Evolutionary conservation across 2,888 invertebrate species (phyloP), one percentile per base, ranked within the genome.

Genomic region (Lobophora halterata): DNA sequence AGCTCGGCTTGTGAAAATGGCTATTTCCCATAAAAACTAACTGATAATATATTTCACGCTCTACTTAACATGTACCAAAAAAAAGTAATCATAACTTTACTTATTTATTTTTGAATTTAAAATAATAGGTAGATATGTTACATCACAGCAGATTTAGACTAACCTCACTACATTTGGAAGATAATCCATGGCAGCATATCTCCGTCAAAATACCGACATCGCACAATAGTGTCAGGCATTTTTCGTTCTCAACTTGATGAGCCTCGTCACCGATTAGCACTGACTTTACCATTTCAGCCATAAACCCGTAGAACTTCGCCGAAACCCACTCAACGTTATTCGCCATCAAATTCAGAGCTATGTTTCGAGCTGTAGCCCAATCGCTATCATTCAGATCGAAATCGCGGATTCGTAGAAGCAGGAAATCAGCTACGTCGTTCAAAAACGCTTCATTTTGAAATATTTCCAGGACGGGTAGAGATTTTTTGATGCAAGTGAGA

Each of bases 161-260:
- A 35, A 79, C 86, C 71, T 77, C 73, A 55, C 68, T 65, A 4
- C 51, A 53, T 12, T 60, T 61, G 0, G 86, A 88, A 5, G 79
- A 83, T 5, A 91, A 58, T 24, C 93, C 93, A 61, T 91, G 90
- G 50, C 89, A 89, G 43, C 91, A 88, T 17, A 93, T 90, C 77
- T 93, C 92, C 1, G 86, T 89, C 30, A 93, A 60, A 29, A 93
- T 71, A 23, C 81, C 81, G 7, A 90, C 78, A 46, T 90, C 88
- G 39, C 90, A 79, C 20, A 93, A 59, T 63, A 92, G 87, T 20
- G 69, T 80, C 49, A 89, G 70, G 58, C 85, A 81, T 52, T 81
- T 86, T 55, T 90, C 91, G 29, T 71, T 71, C 6, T 76, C 71
- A 5, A 36, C 64, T 61, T 61, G 80, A 58, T 70, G 65, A 28